Evolutionary conservation across 2,113 vertebrate genomes (phyloP).

Genomic region (Lasiurus borealis): DNA sequence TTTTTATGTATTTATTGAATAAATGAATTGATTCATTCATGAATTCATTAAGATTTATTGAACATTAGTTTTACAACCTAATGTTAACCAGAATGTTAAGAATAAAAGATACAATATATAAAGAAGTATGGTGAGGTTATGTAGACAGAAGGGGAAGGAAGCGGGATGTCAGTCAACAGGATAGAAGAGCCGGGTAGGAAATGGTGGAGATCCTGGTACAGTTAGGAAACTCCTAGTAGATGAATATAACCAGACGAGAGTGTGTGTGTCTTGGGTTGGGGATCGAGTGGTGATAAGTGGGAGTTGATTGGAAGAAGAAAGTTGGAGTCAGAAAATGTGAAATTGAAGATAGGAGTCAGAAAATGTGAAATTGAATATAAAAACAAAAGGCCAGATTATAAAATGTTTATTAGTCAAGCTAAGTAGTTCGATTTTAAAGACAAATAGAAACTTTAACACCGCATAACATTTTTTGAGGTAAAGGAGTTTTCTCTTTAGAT

Average conservation of each 20-base stretch:
- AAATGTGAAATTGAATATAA: not conserved
- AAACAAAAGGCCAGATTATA: not conserved
- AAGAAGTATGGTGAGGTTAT: accelerated
- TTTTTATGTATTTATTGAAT: not conserved
- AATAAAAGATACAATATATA: not conserved
- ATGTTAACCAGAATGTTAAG: not conserved
- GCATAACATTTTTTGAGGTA: not conserved
- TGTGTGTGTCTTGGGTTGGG: not conserved
- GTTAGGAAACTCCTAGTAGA: not conserved
- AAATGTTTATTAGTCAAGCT: not conserved
- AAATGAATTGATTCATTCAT: not conserved
- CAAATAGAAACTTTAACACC: slow-evolving; percentile 10
- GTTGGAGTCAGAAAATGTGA: not conserved
- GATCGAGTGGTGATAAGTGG: too few relatives aligned
- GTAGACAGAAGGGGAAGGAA: too few relatives aligned
- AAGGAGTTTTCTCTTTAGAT: not conserved
- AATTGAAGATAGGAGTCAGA: not conserved
- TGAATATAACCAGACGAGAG: not conserved
- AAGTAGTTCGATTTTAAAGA: not conserved
- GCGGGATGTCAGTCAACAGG: not conserved
- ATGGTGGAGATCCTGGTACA: not conserved
- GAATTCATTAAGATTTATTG: not conserved
- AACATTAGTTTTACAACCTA: not conserved
- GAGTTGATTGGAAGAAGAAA: not conserved
- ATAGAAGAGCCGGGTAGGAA: not conserved